Base-by-base conservation (phyloP, 2,113 vertebrate species). In the Rhegmatorhina hoffmannsi region DNA sequence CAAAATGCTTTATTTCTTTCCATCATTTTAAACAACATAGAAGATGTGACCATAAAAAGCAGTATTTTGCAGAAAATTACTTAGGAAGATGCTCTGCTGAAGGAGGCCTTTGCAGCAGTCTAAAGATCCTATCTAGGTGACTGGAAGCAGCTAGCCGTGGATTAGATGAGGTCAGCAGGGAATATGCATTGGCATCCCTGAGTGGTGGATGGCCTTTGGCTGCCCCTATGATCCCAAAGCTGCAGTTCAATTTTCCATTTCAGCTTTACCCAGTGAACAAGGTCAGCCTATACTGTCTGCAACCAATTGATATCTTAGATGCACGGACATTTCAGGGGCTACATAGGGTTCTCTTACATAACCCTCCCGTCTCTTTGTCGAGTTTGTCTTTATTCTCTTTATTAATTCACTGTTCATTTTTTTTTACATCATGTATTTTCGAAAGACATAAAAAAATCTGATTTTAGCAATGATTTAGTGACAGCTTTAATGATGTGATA, bases 241-340 rank as follows among this genome's bases (percentile, higher is more conserved):
- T 93, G 86, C 47, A 75, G 66, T 72, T 90, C 92, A 84, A 72
- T 96, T 94, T 95, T 95, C 93, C 80, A 90, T 92, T 94, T 81
- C 90, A 92, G 79, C 31, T 94, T 93, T 87, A 86, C 73, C 79
- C 52, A 87, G 56, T 52, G 85, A 96, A 90, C 64, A 84, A 87
- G 56, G 72, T 92, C 93, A 96, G 68, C n/a, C 60, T 62, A 68
- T 52, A 60, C 44, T 49, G 73, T 73, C 66, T 92, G 72, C 31
- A 64, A 53, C 31, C 89, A 76, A 86, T 68, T 52, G 17, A 62
- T 83, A 77, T 68, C 82, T 74, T 31, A 40, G 79, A 84, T 38
- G 28, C 60, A 70, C 0, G 1, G 52, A 60, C 49, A 75, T 60
- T 84, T 81, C 76, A 89, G 46, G 34, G 67, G 28, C 25, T 84